These are phyloP conservation scores for Centropristis striata DNA, from an alignment of 2,113 vertebrate species.

Conservation along the genomic window DNA sequence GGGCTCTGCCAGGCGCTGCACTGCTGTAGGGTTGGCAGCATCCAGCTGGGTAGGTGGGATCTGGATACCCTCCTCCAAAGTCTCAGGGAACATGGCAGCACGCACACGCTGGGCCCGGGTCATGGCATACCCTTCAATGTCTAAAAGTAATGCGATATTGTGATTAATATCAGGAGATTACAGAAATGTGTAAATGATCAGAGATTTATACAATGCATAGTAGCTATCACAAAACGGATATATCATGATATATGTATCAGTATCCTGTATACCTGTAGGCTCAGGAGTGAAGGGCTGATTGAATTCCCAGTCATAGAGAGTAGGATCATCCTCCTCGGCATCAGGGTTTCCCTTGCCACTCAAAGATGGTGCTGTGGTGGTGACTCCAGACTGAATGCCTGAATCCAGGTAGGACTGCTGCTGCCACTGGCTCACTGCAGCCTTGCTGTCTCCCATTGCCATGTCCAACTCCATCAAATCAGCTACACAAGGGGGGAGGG, in stretches of 20 bases:
- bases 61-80: slow-evolving; percentile 96
- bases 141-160: slow-evolving; percentile 73
- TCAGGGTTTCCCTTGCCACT: slow-evolving; percentile 98
- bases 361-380: slow-evolving; percentile 96
- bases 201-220: neutral
- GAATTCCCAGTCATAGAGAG: slow-evolving; percentile 98
- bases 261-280: slow-evolving; percentile 87
- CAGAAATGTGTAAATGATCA: neutral
- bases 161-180: neutral
- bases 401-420: slow-evolving; percentile 98
- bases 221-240: neutral
- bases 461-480: slow-evolving; percentile 99
- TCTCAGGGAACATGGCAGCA: slow-evolving; percentile 99
- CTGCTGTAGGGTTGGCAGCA: slow-evolving; percentile 95
- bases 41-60: slow-evolving; percentile 96
- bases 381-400: slow-evolving; percentile 99
- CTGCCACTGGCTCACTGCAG: slow-evolving; percentile 98
- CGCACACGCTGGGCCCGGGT: slow-evolving; percentile 97
- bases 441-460: slow-evolving; percentile 98
- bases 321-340: slow-evolving; percentile 96
- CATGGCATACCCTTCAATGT: slow-evolving; percentile 99
- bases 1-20: slow-evolving; percentile 96
- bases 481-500: slow-evolving; percentile 81
- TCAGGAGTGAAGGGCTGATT: slow-evolving; percentile 96
- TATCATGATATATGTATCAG: neutral